phyloP scores from a whole-genome alignment of 1,140 invertebrate species.

The Atta texana region DNA sequence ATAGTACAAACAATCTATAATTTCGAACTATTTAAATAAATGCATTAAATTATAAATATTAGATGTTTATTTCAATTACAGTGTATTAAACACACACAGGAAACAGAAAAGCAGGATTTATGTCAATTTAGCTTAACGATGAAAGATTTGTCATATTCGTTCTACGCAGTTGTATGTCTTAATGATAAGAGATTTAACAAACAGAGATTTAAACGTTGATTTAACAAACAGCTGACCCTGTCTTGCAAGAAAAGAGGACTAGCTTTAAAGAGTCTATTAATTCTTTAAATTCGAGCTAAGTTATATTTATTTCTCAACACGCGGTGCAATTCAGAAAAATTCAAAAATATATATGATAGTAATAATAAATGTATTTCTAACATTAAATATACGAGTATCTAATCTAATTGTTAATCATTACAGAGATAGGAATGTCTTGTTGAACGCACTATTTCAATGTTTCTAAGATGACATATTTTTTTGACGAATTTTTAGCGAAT shows the following conservation, averaged over 20 bases:
- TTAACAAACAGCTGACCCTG: neutral
- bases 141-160: slow-evolving; percentile 30
- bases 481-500: neutral
- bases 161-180: neutral
- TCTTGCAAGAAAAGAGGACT: neutral
- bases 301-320: neutral
- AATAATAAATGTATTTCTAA: neutral
- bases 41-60: neutral
- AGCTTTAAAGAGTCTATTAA: slow-evolving; percentile 12
- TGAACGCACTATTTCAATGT: neutral
- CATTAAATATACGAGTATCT: neutral
- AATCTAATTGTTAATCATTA: neutral
- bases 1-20: neutral
- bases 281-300: neutral
- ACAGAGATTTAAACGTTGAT: slow-evolving; percentile 5
- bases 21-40: neutral
- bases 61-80: neutral
- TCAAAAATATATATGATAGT: neutral
- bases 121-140: neutral
- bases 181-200: slow-evolving; percentile 10
- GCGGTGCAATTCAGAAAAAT: neutral
- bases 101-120: slow-evolving; percentile 4
- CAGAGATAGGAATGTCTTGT: neutral
- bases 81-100: neutral
- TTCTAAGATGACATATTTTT: neutral